Base-by-base conservation (phyloP, 2,888 invertebrate species). In the Troides aeacus region DNA sequence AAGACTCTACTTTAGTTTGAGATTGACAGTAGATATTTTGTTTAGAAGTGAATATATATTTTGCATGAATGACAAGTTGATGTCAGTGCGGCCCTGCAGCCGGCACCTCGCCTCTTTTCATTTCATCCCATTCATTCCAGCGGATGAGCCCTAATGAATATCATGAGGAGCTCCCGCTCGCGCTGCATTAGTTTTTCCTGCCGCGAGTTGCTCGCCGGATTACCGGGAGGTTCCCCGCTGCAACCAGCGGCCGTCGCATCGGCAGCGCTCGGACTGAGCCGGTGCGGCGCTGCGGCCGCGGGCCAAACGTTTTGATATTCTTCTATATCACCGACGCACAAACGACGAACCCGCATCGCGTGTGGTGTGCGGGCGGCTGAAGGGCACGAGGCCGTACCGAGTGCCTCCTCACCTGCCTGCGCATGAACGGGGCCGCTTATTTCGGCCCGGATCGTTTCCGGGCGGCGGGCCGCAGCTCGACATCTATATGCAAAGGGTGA, bases 401-500 rank as follows among this genome's bases (percentile, higher is more conserved):
- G 50, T 18, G 21, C 50, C 39, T n/a, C 46, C 46, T 72, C 70
- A 73, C 73, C 73, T 72, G 68, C 72, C 68, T 68, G 66, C 71
- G 58, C 64, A 58, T 67, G 71, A 72, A 71, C 71, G 69, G 63
- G 69, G 56, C 21, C 71, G 72, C 68, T 67, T 63, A 66, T 69
- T 69, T 57, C 60, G 63, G 63, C 60, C 69, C 64, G 64, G 59
- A 69, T 66, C 72, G 67, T 63, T 71, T 70, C 65, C 65, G 68
- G 46, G 66, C 65, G 58, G 30, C 30, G 30, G 4, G 30, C 30
- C 66, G 70, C 60, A 42, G 79, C 68, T 72, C 76, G 78, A 83
- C 84, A 89, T 89, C 84, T 90, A 84, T 86, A 92, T 92, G 90
- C 87, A 91, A 91, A 92, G 90, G 86, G 87, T 89, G 90, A 90